Evolutionary conservation across 2,888 invertebrate genomes (phyloP), one percentile per base, ranked within the genome.

Genomic region (Diogma glabrata): DNA sequence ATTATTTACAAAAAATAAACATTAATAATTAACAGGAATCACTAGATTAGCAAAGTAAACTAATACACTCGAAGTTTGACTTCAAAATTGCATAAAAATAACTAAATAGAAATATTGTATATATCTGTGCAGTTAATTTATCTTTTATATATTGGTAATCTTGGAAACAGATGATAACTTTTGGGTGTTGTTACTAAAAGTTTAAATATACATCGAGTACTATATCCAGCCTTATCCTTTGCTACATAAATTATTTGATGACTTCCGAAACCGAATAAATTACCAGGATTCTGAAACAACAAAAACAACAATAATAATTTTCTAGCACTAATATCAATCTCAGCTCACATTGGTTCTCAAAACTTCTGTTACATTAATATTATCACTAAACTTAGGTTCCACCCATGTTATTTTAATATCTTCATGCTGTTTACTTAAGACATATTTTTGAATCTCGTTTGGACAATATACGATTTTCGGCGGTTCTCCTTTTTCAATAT

Each of bases 381-480:
- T 75, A 60, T 75, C 75, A 33, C 64, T 65, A 58, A 74, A 74
- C 46, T 63, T 63, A 5, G 74, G 74, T 52, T 73, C 73, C 17
- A 60, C 62, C 75, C 75, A 75, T 9, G 62, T 61, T 50, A 73
- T 69, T 52, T 55, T 54, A 46, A 59, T 54, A 51, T 54, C 54
- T 8, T 57, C 58, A 47, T 57, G 53, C n/a, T 54, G 55, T 48
- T 55, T 54, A 24, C 20, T 53, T 4, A 59, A 47, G 43, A 54
- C 47, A 49, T 57, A 52, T 17, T 54, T 57, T 10, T 64, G 59
- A 9, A 67, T 64, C 17, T 64, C 14, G 24, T 14, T 63, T 19
- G 75, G 74, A 57, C 75, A 75, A 55, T 69, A 66, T 49, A 67
- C 63, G 23, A 74, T 72, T 58, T 65, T 64, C 3, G 75, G 75